Conservation (phyloP, 64 coral and sea anemone species). For the Orbicella faveolata region DNA sequence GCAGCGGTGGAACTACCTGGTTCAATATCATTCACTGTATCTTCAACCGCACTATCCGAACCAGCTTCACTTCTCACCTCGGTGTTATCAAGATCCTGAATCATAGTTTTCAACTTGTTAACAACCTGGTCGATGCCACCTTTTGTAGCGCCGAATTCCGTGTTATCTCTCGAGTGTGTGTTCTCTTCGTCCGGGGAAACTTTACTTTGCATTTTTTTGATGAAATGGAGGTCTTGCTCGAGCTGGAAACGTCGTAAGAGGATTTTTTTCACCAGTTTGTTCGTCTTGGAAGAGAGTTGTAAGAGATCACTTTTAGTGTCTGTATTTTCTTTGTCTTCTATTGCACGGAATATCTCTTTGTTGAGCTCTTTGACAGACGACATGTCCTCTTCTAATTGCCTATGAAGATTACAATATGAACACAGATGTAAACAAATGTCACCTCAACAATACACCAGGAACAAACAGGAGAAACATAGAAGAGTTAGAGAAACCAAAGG, state of each 20-base stretch:
- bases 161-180: not conserved
- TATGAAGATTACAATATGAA: constrained; percentile 22
- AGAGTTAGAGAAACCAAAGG: no score
- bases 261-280: constrained; percentile 50
- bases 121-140: constrained; percentile 64
- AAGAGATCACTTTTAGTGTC: constrained; percentile 50
- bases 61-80: not conserved
- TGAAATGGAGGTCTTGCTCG: constrained; percentile 67
- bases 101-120: constrained; percentile 66
- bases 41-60: not conserved
- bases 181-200: constrained; percentile 9
- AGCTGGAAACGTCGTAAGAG: constrained; percentile 71
- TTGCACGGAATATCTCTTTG: constrained; percentile 49
- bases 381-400: constrained; percentile 72
- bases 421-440: not conserved
- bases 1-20: not conserved
- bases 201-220: constrained; percentile 59
- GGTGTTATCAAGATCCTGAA: constrained; percentile 47
- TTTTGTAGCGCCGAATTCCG: constrained; percentile 14
- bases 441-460: no score
- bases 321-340: constrained; percentile 28
- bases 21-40: not conserved
- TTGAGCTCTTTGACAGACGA: constrained; percentile 60
- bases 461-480: not conserved
- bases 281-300: constrained; percentile 50